Evolutionary conservation across 1,140 invertebrate species (phyloP).

Genomic region (Euura saliciscinereae): DNA sequence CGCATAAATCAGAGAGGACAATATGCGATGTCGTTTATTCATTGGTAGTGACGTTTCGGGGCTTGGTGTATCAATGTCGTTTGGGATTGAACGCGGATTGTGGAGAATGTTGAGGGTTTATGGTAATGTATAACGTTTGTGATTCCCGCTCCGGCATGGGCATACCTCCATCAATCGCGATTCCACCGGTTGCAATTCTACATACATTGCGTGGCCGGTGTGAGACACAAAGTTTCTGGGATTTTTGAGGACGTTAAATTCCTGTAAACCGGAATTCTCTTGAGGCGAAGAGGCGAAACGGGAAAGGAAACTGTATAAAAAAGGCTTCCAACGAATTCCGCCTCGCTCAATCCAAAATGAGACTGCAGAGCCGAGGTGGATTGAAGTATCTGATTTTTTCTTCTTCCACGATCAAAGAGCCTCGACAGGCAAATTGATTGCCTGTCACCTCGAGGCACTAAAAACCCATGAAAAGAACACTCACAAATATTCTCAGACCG

Average conservation of each 20-base stretch:
- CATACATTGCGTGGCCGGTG: neutral
- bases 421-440: slow-evolving; percentile 1
- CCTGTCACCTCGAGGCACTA: neutral
- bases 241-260: neutral
- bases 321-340: neutral
- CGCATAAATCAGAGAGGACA: no score
- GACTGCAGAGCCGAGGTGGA: neutral
- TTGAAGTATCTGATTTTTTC: neutral
- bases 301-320: neutral
- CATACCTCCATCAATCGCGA: neutral
- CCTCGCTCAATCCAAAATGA: no score
- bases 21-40: neutral
- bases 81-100: neutral
- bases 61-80: neutral
- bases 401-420: neutral
- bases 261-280: neutral
- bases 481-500: no score
- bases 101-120: neutral
- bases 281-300: neutral
- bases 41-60: neutral
- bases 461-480: no score
- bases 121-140: neutral
- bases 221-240: neutral
- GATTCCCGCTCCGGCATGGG: neutral
- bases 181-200: neutral